These are phyloP conservation scores for Caenorhabditis doughertyi DNA, from an alignment of 2,888 invertebrate genomes.

Conservation along the genomic window DNA sequence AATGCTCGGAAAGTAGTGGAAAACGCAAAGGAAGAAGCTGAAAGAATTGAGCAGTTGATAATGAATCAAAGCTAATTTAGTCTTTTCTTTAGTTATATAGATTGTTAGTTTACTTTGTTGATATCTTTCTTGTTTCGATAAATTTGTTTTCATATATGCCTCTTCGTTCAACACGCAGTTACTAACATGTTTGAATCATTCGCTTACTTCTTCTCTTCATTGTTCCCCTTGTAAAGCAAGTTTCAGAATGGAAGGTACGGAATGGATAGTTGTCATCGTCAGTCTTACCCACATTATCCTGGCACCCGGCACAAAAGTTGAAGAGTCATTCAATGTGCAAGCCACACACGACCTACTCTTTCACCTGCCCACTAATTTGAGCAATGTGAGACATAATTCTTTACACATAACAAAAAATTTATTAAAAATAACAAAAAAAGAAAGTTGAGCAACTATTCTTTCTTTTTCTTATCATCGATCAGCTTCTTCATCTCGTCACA, in stretches of 20 bases:
- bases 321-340: slow-evolving; percentile 99
- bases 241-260: slow-evolving; percentile 68
- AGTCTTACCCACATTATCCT: slow-evolving; percentile 75
- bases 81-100: neutral
- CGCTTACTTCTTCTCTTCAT: neutral
- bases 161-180: neutral
- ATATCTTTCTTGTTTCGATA: slow-evolving; percentile 6
- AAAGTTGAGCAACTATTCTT: too few relatives aligned
- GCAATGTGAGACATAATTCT: slow-evolving; percentile 34
- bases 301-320: slow-evolving; percentile 87
- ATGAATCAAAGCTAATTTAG: slow-evolving; percentile 36
- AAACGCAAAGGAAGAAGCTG: slow-evolving; percentile 61
- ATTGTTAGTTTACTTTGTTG: slow-evolving; percentile 22
- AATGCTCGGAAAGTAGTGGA: slow-evolving; percentile 61
- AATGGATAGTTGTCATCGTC: slow-evolving; percentile 78
- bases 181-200: slow-evolving; percentile 25
- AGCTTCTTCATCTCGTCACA: slow-evolving; percentile 35
- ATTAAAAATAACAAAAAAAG: too few relatives aligned
- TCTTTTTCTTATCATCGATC: slow-evolving; percentile 14
- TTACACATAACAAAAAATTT: too few relatives aligned
- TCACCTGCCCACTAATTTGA: slow-evolving; percentile 85
- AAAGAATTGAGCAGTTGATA: slow-evolving; percentile 58
- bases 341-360: slow-evolving; percentile 97
- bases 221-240: neutral
- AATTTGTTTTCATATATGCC: slow-evolving; percentile 19